phyloP scores from a whole-genome alignment of 2,888 invertebrate genomes.

The Pyrrhosoma nymphula region DNA sequence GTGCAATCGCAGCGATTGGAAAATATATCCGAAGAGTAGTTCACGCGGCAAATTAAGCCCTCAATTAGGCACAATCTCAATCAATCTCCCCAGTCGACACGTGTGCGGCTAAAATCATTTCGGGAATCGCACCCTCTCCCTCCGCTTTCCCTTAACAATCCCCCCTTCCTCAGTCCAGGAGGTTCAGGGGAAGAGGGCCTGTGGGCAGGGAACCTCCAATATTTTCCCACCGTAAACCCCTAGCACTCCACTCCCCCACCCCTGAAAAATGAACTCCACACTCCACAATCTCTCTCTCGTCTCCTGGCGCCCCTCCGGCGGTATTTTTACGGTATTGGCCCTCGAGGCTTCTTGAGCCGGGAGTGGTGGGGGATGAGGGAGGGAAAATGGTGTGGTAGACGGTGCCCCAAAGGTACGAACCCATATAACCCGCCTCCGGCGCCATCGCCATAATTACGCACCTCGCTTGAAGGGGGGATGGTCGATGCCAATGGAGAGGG shows the following conservation, averaged over 20 bases:
- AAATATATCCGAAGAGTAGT: too few species aligned
- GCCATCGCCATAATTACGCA: conserved; percentile 56
- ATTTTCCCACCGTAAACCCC: conserved; percentile 1
- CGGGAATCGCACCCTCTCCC: neutral
- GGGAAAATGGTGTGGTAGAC: conserved; percentile 23
- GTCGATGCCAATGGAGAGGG: neutral
- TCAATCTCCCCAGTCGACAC: neutral
- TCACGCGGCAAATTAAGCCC: neutral
- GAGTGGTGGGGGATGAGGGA: neutral
- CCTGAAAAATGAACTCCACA: neutral
- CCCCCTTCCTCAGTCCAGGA: neutral
- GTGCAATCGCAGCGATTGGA: too few species aligned
- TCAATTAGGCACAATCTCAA: neutral
- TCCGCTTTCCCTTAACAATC: neutral
- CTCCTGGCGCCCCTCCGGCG: conserved; percentile 8
- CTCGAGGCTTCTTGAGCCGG: neutral
- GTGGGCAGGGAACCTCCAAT: neutral
- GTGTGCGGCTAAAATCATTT: neutral
- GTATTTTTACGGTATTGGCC: conserved; percentile 22
- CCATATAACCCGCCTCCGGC: conserved; percentile 65
- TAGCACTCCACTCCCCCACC: neutral
- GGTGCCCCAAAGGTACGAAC: conserved; percentile 55
- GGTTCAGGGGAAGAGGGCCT: neutral
- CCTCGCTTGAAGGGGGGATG: neutral
- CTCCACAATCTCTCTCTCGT: neutral